Evolutionary conservation across 2,113 vertebrate genomes (phyloP), one percentile per base, ranked within the genome.

Genomic region (Nothoprocta perdicaria): DNA sequence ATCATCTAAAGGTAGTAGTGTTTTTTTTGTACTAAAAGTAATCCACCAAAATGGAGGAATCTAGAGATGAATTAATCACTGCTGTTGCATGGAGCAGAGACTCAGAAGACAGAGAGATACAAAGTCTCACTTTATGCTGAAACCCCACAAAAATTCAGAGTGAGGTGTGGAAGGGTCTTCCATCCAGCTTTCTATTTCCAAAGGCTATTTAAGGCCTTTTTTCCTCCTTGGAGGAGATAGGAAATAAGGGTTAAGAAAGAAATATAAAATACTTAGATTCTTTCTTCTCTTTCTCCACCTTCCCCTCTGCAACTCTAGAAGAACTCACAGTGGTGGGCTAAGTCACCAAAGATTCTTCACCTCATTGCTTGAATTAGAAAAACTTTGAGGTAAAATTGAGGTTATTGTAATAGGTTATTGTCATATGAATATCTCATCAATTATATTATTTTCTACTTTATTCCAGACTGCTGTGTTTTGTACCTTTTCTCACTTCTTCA

Each of bases 1-100:
- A 80, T 53, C 81, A 82, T 94, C 69, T 80, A 81, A 93, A 95
- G 65, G 57, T 93, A 96, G 72, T 91, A 92, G 72, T 78, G 67
- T 24, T n/a, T 91, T 83, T 94, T 94, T 93, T 87, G 18, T 78
- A 38, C 66, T 55, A 76, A 74, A 94, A 40, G 19, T 91, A 75
- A 53, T 81, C 48, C 94, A 38, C 57, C 67, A 89, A 88, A 93
- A 46, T 15, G 18, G 63, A 76, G n/a, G 53, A 86, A 53, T 90
- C 79, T 31, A 71, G 55, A 24, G 40, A 89, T 95, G 89, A 58
- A 83, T 92, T 94, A 52, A 55, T 95, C 74, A 69, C 40, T 83
- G 69, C 15, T 78, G 46, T 82, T 82, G 14, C 9, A 57, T 41
- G 41, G 8, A 68, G 10, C 27, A 52, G 35, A 41, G 19, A 50